Conservation (phyloP, 2,888 invertebrate species). For the Drosophila siamana region DNA sequence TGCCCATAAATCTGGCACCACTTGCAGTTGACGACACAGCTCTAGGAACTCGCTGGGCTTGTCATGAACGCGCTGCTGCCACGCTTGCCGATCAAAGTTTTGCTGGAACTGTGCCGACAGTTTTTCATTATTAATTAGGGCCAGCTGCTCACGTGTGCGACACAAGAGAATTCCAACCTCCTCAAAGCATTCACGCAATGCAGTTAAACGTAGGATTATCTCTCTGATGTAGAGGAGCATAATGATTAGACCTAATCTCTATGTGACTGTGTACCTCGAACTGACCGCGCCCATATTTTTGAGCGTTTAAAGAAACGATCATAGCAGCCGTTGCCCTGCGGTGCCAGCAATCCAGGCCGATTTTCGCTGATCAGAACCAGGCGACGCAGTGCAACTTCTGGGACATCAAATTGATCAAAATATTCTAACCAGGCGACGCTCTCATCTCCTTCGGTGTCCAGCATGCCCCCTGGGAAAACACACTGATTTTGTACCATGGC, state of each 20-base stretch:
- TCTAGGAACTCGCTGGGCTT: slow-evolving; percentile 86
- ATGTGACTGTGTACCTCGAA: slow-evolving; percentile 33
- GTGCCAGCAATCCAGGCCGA: slow-evolving; percentile 86
- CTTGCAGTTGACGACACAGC: slow-evolving; percentile 89
- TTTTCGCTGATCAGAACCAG: slow-evolving; percentile 78
- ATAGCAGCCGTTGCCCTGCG: slow-evolving; percentile 85
- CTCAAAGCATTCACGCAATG: slow-evolving; percentile 96
- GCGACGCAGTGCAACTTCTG: slow-evolving; percentile 85
- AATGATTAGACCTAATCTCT: slow-evolving; percentile 39
- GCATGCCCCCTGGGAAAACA: slow-evolving; percentile 95
- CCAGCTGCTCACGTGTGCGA: slow-evolving; percentile 85
- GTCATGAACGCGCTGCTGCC: slow-evolving; percentile 87
- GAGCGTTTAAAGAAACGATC: slow-evolving; percentile 77
- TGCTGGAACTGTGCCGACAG: slow-evolving; percentile 7
- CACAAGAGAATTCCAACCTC: slow-evolving; percentile 93
- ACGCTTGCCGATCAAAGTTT: slow-evolving; percentile 86
- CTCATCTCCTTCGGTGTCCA: slow-evolving; percentile 88
- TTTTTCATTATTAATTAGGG: slow-evolving; percentile 80
- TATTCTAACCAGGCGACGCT: slow-evolving; percentile 90
- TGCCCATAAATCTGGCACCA: slow-evolving; percentile 92
- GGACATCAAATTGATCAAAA: slow-evolving; percentile 88
- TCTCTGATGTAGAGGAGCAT: slow-evolving; percentile 85
- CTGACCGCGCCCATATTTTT: slow-evolving; percentile 75
- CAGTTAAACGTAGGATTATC: slow-evolving; percentile 92
- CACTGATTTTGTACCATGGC: slow-evolving; percentile 90